Percentiles rank a stretch among this genome's conserved stretches.
These are phyloP conservation scores for Malacosoma neustria DNA, from an alignment of 2,888 invertebrate species.

Conservation along the genomic window DNA sequence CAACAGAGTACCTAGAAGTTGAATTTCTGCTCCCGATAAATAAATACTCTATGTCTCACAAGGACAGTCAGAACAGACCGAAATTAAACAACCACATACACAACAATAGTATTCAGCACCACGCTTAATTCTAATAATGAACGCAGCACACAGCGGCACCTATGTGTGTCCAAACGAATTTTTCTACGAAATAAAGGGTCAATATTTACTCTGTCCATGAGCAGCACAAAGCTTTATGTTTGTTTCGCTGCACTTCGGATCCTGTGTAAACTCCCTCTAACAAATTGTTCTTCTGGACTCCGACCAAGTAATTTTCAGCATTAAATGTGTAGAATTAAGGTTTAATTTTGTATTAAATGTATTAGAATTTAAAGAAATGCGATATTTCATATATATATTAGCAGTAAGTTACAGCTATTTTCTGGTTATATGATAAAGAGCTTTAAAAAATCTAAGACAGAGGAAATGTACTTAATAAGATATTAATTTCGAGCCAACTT, in stretches of 20 bases:
- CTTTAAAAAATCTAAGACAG: constrained; percentile 42
- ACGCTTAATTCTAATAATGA: constrained; percentile 63
- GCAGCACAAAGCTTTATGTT: constrained; percentile 68
- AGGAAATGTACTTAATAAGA: no score
- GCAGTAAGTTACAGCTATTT: constrained; percentile 61
- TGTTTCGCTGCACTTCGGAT: constrained; percentile 69
- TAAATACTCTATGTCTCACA: no score
- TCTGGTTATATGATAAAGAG: constrained; percentile 55
- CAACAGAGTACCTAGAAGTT: no score
- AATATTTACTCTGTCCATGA: constrained; percentile 67
- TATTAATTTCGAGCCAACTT: no score
- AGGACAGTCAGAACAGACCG: constrained; percentile 29
- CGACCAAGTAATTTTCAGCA: constrained; percentile 21
- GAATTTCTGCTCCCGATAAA: no score
- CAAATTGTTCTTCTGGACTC: constrained; percentile 39
- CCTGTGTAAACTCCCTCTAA: constrained; percentile 67
- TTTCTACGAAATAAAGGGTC: constrained; percentile 63
- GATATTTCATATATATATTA: constrained; percentile 60
- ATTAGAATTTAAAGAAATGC: no score
- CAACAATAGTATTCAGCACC: constrained; percentile 41
- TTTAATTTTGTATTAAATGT: no score
- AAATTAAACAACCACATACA: constrained; percentile 12
- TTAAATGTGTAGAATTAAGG: constrained; percentile 22
- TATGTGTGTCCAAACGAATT: constrained; percentile 64
- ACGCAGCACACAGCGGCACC: constrained; percentile 60